These are phyloP conservation scores for Myocastor coypus DNA, from an alignment of 2,113 vertebrate genomes.

Conservation along the genomic window DNA sequence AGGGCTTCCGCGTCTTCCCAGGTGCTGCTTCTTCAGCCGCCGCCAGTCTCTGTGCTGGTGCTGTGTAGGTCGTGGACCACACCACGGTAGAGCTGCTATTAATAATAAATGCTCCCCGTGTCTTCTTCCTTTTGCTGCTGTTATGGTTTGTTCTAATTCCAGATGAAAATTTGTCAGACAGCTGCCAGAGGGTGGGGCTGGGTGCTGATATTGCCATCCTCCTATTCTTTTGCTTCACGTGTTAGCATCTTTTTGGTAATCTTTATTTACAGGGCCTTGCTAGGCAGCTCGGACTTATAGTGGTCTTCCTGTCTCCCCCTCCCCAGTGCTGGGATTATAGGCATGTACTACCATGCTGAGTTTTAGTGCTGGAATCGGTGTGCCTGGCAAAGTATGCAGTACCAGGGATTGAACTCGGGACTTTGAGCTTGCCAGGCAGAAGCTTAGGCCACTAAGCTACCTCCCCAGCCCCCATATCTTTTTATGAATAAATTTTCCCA, in stretches of 20 bases:
- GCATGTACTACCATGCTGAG: too few relatives aligned
- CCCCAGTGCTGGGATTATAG: too few relatives aligned
- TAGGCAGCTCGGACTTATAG: too few relatives aligned
- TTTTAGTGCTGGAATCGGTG: too few relatives aligned
- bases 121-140: background rate
- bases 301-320: too few relatives aligned
- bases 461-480: too few relatives aligned
- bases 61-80: background rate
- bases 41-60: background rate
- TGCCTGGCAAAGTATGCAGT: too few relatives aligned
- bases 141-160: background rate
- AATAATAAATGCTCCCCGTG: background rate
- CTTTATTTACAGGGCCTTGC: too few relatives aligned
- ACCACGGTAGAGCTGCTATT: background rate
- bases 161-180: background rate
- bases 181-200: background rate
- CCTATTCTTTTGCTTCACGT: constrained; percentile 34
- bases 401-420: too few relatives aligned
- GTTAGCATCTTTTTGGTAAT: background rate
- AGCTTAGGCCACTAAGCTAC: too few relatives aligned
- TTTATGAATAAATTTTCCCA: background rate
- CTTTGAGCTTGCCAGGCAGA: too few relatives aligned
- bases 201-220: background rate
- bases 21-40: background rate
- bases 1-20: background rate